Conservation (phyloP, 2,888 invertebrate species). For the Pteria penguin region DNA sequence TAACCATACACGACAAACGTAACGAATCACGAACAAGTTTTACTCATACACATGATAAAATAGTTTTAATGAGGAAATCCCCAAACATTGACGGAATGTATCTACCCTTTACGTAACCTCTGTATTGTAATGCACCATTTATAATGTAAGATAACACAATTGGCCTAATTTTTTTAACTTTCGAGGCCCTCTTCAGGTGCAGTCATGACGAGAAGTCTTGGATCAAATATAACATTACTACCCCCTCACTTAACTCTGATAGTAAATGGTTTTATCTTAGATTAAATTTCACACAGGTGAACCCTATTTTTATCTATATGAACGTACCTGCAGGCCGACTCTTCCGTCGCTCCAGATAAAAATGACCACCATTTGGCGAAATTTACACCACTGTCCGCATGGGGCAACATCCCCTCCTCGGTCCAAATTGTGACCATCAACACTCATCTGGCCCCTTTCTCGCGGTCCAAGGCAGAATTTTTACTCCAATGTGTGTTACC, state of each 20-base stretch:
- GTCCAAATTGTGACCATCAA: background rate
- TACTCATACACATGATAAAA: no score
- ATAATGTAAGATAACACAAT: background rate
- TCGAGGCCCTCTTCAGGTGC: background rate
- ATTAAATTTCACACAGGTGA: background rate
- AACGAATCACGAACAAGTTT: no score
- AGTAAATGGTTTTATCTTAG: background rate
- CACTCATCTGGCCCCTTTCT: background rate
- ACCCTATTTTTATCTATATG: background rate
- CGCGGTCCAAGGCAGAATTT: no score
- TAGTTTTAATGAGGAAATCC: no score
- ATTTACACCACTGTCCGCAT: background rate
- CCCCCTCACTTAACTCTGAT: background rate
- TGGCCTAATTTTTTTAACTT: background rate
- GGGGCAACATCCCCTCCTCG: background rate
- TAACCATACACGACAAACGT: no score
- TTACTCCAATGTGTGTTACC: background rate
- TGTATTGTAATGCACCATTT: background rate
- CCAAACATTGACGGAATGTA: no score
- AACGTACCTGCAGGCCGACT: background rate
- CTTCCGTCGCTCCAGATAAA: background rate
- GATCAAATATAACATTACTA: no score
- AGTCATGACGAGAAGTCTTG: background rate
- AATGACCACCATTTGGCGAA: background rate
- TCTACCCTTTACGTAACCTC: background rate